phyloP scores from a whole-genome alignment of 2,113 vertebrate genomes.

The Ibidorhyncha struthersii region DNA sequence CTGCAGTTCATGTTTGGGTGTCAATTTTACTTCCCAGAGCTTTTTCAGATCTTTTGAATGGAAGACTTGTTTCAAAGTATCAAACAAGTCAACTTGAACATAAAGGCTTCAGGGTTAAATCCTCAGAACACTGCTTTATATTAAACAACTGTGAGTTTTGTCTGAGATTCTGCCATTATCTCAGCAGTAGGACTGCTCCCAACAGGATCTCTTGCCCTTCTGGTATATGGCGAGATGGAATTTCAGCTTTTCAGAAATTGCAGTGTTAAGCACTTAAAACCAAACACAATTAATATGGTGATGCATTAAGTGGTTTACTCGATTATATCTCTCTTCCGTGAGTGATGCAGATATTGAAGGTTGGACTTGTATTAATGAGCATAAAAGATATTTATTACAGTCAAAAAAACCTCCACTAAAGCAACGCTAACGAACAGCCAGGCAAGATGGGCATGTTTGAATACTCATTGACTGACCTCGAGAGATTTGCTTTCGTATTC shows the following conservation, averaged over 20 bases:
- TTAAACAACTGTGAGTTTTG: neutral
- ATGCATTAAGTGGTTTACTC: neutral
- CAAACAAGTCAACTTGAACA: rapidly evolving
- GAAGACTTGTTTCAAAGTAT: neutral
- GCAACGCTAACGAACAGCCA: rapidly evolving
- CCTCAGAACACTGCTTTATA: rapidly evolving
- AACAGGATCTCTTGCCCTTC: neutral
- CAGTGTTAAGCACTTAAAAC: neutral
- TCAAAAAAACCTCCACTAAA: too few relatives aligned
- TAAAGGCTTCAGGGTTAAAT: neutral
- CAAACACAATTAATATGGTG: rapidly evolving
- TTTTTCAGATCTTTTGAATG: neutral
- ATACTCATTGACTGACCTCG: constrained; percentile 73
- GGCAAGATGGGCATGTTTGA: rapidly evolving
- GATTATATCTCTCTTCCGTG: rapidly evolving
- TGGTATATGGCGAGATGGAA: rapidly evolving
- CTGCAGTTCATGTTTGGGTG: neutral
- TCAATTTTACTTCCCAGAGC: neutral
- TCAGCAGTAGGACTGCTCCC: neutral
- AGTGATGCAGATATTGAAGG: rapidly evolving
- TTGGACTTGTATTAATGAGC: rapidly evolving
- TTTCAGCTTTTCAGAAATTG: neutral
- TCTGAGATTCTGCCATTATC: neutral
- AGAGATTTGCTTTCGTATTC: constrained; percentile 95
- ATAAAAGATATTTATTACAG: neutral